These are phyloP conservation scores for Fulmarus glacialis DNA, from an alignment of 2,113 vertebrate species.

Conservation along the genomic window DNA sequence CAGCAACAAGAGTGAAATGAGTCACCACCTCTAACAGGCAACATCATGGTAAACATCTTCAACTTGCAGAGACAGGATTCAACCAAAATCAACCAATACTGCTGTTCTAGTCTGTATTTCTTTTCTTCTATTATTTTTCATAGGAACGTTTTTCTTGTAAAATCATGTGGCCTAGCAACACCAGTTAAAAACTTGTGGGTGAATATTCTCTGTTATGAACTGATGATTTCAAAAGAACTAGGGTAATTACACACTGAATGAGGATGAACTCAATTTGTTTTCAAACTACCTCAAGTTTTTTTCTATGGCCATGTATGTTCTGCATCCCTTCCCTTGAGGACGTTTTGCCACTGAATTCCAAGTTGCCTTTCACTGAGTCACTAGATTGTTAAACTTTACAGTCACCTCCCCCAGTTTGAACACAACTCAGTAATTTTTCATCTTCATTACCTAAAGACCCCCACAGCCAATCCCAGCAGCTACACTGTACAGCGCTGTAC, in stretches of 20 bases:
- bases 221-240: not conserved
- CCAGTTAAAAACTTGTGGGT: not conserved
- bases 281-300: not conserved
- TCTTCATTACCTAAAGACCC: fast-evolving
- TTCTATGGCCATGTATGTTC: not conserved
- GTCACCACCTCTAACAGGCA: not conserved
- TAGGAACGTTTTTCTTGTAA: not conserved
- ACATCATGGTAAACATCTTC: not conserved
- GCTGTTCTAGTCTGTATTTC: not conserved
- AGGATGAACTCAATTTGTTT: not conserved
- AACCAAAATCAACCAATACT: not conserved
- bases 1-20: not conserved
- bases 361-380: not conserved
- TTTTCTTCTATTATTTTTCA: not conserved
- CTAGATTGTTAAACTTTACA: not conserved
- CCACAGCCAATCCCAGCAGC: not conserved
- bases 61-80: not conserved
- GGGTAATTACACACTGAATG: not conserved
- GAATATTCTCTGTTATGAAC: not conserved
- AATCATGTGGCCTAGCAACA: not conserved
- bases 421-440: not conserved
- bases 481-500: fast-evolving
- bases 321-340: not conserved
- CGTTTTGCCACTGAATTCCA: not conserved
- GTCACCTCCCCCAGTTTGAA: fast-evolving